phyloP scores from a whole-genome alignment of 2,888 invertebrate species.

The Tortrix viridana region DNA sequence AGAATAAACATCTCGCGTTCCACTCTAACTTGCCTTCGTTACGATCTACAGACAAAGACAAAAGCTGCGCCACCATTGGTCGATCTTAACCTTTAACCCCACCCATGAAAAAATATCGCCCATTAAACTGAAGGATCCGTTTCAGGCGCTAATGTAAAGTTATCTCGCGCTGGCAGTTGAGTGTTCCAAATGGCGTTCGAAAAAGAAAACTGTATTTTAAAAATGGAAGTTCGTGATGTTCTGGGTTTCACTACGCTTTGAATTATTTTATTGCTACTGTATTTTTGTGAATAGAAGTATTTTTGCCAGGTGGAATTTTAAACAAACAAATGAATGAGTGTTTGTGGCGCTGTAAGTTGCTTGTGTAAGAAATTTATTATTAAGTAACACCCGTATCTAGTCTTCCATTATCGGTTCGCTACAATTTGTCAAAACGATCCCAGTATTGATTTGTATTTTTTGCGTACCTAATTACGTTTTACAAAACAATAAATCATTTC shows the following conservation, averaged over 20 bases:
- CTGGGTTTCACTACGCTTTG: conserved; percentile 28
- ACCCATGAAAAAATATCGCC: conserved; percentile 80
- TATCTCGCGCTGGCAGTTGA: conserved; percentile 35
- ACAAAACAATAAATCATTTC: conserved; percentile 35
- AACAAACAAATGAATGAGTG: not conserved
- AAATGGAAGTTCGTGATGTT: conserved; percentile 41
- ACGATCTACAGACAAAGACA: conserved; percentile 59
- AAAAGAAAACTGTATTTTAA: conserved; percentile 49
- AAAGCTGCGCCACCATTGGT: conserved; percentile 66
- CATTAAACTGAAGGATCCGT: conserved; percentile 78
- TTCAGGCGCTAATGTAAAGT: conserved; percentile 55
- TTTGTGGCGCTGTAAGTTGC: not conserved
- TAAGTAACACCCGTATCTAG: not conserved
- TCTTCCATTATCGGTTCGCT: not conserved
- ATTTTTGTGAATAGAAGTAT: not conserved
- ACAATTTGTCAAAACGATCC: conserved; percentile 20
- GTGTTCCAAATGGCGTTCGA: conserved; percentile 43
- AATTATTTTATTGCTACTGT: conserved; percentile 23
- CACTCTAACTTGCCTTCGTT: conserved; percentile 59
- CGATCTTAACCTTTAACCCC: conserved; percentile 78
- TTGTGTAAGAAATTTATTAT: not conserved
- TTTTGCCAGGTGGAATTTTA: not conserved
- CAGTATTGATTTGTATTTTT: conserved; percentile 19
- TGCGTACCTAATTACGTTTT: conserved; percentile 29
- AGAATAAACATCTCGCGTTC: conserved; percentile 73